A percentile compares a stretch with the other conserved stretches of the same genome.
Conservation (phyloP, 2,888 invertebrate species). For the Acronicta leporina region DNA sequence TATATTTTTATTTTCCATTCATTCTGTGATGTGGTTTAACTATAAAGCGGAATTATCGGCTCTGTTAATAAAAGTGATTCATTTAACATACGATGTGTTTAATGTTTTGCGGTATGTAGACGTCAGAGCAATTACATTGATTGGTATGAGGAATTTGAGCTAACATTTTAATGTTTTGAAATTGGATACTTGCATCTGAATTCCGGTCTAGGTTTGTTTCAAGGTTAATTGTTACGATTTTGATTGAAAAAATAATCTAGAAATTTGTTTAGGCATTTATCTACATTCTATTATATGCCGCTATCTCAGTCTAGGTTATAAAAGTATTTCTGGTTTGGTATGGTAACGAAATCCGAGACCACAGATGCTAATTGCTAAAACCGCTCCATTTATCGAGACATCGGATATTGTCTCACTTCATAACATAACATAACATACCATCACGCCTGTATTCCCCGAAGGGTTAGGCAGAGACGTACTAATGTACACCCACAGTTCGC, state of each 20-base stretch:
- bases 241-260: constrained; percentile 11
- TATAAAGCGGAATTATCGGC: constrained; percentile 33
- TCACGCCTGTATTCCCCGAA: too few species aligned
- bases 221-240: constrained; percentile 17
- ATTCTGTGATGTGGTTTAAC: constrained; percentile 23
- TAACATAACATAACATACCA: too few species aligned
- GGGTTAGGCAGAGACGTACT: too few species aligned
- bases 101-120: constrained; percentile 26
- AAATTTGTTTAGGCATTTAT: background rate
- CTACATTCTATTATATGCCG: background rate
- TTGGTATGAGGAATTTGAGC: constrained; percentile 20
- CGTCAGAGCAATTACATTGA: constrained; percentile 27
- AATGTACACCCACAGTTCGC: too few species aligned
- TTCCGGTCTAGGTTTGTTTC: constrained; percentile 14
- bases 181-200: constrained; percentile 5
- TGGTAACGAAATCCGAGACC: background rate
- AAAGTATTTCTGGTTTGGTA: background rate
- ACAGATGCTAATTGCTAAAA: background rate
- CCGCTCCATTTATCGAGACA: background rate
- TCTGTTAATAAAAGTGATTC: constrained; percentile 42
- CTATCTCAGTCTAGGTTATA: background rate
- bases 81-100: constrained; percentile 28
- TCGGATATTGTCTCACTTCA: too few species aligned
- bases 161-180: constrained; percentile 11
- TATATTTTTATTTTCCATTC: constrained; percentile 14